Evolutionary conservation across 2,113 vertebrate genomes (phyloP).

Genomic region (Acrocephalus kingi): DNA sequence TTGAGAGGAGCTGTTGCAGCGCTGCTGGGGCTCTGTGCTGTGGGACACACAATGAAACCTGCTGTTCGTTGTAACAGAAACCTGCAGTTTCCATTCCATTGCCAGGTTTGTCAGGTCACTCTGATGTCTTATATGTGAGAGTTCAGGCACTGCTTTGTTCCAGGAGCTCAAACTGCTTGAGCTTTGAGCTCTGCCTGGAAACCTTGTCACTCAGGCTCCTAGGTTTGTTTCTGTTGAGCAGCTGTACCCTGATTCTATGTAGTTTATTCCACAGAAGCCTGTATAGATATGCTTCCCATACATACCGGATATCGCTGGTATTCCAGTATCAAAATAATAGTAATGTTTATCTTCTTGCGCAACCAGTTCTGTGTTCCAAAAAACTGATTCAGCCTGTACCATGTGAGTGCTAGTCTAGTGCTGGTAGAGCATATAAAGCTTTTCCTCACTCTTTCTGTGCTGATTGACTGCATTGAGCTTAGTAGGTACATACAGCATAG

Average conservation of each 20-base stretch:
- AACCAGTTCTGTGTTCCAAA: neutral
- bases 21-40: neutral
- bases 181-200: neutral
- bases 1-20: neutral
- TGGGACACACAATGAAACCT: neutral
- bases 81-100: neutral
- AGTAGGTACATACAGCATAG: neutral
- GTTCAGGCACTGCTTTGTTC: conserved; percentile 1
- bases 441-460: neutral
- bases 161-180: neutral
- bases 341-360: neutral
- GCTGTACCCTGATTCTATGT: neutral
- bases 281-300: neutral
- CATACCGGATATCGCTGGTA: neutral
- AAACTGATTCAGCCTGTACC: neutral
- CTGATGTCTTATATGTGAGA: neutral
- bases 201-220: neutral
- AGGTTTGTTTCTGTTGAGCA: neutral
- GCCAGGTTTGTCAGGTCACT: neutral
- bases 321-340: neutral
- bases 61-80: neutral
- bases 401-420: neutral
- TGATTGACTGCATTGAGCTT: neutral
- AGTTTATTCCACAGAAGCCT: neutral
- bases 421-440: neutral